phyloP scores from a whole-genome alignment of 2,797 vertebrate genomes.

The Amblyraja radiata region DNA sequence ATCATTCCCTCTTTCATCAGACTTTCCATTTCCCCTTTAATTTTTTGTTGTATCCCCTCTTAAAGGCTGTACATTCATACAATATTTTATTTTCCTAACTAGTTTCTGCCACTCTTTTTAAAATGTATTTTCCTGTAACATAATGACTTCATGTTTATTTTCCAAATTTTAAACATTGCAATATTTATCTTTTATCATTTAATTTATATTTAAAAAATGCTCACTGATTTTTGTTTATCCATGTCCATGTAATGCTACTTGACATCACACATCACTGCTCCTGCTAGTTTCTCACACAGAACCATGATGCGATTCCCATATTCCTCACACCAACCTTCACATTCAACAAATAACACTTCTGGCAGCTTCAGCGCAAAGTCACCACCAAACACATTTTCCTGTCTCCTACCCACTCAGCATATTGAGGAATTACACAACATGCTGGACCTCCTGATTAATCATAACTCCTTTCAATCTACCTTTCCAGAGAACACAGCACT shows the following conservation, averaged over 20 bases:
- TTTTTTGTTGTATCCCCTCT: neutral
- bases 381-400: too few relatives aligned
- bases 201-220: too few relatives aligned
- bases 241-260: neutral
- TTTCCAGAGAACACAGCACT: too few relatives aligned
- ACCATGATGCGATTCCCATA: too few relatives aligned
- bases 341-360: too few relatives aligned
- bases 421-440: too few relatives aligned
- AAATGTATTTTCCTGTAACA: neutral
- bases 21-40: neutral
- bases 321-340: too few relatives aligned
- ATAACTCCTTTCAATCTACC: too few relatives aligned
- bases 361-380: too few relatives aligned
- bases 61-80: neutral
- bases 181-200: neutral
- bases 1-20: neutral
- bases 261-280: neutral
- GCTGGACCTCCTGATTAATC: too few relatives aligned
- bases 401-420: too few relatives aligned
- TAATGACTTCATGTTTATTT: neutral
- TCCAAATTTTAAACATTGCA: neutral
- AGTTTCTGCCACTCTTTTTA: neutral
- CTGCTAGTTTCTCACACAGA: too few relatives aligned
- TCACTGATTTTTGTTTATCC: neutral
- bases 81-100: neutral